Base-by-base conservation (phyloP, 2,113 vertebrate genomes). In the Chionis minor region DNA sequence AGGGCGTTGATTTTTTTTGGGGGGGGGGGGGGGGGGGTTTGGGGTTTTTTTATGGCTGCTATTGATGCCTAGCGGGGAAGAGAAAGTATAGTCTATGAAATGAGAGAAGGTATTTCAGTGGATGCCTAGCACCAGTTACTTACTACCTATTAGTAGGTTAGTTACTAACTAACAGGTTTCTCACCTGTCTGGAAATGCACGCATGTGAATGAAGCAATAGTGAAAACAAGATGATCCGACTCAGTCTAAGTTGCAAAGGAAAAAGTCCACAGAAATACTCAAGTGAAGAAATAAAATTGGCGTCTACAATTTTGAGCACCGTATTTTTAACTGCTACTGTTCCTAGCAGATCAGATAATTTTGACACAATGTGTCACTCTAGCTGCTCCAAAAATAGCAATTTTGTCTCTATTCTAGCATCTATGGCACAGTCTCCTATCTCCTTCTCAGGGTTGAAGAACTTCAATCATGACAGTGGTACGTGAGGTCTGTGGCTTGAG, bases 401-500 rank as follows among this genome's bases (percentile, higher is more conserved):
- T 7, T 55, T 74, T 51, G 12, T 52, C 12, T 62, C 23, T 23
- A 1, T 49, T 44, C 11, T 8, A 27, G 19, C 8, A 18, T 3
- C 12, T 40, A 14, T 24, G n/a, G 35, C 20, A 16, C 3, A 20
- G 32, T 82, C 35, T 17, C 26, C 12, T 44, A 24, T n/a, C 21
- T 9, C 7, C 30, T 51, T 45, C 44, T 59, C 62, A 33, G 3
- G 8, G 12, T 4, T 17, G 2, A 59, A 51, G 12, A 38, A 8
- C 33, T 40, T 44, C 27, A 21, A 5, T 28, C 1, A 0, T 40
- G 42, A 30, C 14, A 15, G 2, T 27, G n/a, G 35, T 49, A n/a
- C 14, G 7, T 7, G 6, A 14, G 27, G 14, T 45, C 58, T 58
- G 49, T 21, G 54, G 3, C 45, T 78, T 58, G 13, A 86, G 55